Base-by-base conservation (phyloP, 2,113 vertebrate genomes). In the Cranoglanis bouderius region DNA sequence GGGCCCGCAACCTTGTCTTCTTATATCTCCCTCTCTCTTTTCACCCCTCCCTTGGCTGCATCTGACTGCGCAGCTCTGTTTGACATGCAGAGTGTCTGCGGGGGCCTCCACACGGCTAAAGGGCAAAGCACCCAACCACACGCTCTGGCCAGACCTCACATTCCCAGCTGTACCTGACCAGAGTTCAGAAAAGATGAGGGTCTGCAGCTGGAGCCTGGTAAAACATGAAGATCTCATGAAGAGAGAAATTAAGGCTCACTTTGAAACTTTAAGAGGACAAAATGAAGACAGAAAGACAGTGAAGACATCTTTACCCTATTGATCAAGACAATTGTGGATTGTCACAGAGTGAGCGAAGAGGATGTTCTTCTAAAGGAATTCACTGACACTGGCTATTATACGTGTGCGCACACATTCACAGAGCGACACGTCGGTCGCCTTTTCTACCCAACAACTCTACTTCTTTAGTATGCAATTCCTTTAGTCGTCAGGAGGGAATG, bases 391-490 rank as follows among this genome's bases (percentile, higher is more conserved):
- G n/a, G 43, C 65, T 51, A 32, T 51, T 72, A 46, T 38, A 72
- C 53, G 74, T 55, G 26, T n/a, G 46, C 67, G 90, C 88, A 43
- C 63, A 46, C 84, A 72, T 77, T 19, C 24, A 78, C 32, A 26
- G 87, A 70, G 86, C 53, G 63, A 92, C 90, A 94, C 89, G 93
- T 93, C 75, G 92, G 84, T 85, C 78, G 53, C 51, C 61, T 94
- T 94, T 97, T 93, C 96, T 96, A 92, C 95, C 96, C 94, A 96
- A 95, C 95, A 95, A 95, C 95, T 94, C 93, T 91, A 93, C 94
- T 94, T 95, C 94, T 96, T 96, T 96, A 96, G 96, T 96, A 96
- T 96, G 96, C 95, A 91, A 93, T 95, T 95, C 94, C 95, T 95
- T 94, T 94, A 94, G 95, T 95, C 95, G 95, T 96, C 95, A 95